Conservation (phyloP, 1,140 invertebrate genomes). For the Phenacoccus solenopsis region DNA sequence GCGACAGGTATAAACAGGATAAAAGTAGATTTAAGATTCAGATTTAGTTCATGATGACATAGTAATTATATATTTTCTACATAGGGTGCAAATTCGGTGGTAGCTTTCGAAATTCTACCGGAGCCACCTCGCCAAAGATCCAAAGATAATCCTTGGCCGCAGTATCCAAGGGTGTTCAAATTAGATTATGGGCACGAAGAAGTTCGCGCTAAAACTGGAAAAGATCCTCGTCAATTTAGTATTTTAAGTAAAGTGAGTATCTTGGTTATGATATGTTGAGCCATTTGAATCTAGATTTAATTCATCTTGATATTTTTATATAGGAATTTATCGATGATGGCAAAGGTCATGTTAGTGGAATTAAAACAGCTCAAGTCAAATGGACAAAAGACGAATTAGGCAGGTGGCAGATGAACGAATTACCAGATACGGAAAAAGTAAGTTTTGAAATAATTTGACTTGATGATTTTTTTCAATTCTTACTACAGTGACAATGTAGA, state of each 20-base stretch:
- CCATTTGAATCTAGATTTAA: background rate
- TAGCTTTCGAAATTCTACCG: constrained; percentile 94
- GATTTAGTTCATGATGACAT: too few relatives aligned
- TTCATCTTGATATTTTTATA: background rate
- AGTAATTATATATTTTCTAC: background rate
- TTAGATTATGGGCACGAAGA: constrained; percentile 99
- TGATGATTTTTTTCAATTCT: too few relatives aligned
- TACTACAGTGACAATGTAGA: too few relatives aligned
- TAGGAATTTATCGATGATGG: constrained; percentile 87
- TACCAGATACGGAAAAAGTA: constrained; percentile 63
- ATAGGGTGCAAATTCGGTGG: constrained; percentile 85
- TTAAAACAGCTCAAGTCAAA: constrained; percentile 78
- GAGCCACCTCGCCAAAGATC: constrained; percentile 68
- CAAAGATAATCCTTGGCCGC: constrained; percentile 93
- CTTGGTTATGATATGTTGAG: background rate
- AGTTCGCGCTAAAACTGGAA: constrained; percentile 77
- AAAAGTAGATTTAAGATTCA: too few relatives aligned
- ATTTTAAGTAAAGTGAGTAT: constrained; percentile 68
- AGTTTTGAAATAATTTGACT: constrained; percentile 20
- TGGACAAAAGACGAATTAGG: constrained; percentile 89
- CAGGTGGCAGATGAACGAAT: constrained; percentile 87
- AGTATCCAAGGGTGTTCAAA: constrained; percentile 91
- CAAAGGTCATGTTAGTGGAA: constrained; percentile 75
- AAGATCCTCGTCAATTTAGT: constrained; percentile 86
- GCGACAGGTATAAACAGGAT: too few relatives aligned